Percentiles rank a stretch among this genome's conserved stretches.
Evolutionary conservation across 2,113 vertebrate genomes (phyloP).

Genomic region (Sphyrna mokarran): DNA sequence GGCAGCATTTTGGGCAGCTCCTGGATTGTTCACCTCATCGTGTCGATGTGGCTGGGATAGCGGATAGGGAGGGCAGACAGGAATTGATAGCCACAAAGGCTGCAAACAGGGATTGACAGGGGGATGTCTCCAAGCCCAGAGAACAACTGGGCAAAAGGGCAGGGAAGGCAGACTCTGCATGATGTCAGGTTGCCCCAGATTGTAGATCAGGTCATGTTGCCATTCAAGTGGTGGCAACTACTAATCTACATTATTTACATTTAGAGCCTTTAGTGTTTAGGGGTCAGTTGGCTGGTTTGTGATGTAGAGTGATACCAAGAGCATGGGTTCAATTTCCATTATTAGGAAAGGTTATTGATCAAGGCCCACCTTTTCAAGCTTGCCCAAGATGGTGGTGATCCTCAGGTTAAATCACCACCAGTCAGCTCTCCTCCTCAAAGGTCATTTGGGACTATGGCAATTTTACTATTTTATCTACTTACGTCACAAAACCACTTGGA

Average conservation of each 20-base stretch:
- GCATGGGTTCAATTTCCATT: too few relatives aligned
- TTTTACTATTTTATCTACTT: too few relatives aligned
- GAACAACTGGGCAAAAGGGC: background rate
- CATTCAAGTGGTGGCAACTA: background rate
- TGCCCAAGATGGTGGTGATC: too few relatives aligned
- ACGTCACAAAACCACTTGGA: background rate
- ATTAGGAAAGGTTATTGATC: too few relatives aligned
- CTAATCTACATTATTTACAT: background rate
- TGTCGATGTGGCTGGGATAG: background rate
- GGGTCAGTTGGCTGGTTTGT: too few relatives aligned
- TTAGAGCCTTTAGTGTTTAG: background rate
- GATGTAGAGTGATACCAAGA: too few relatives aligned
- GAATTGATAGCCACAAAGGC: background rate
- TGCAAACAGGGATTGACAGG: too few relatives aligned
- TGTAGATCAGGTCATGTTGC: background rate
- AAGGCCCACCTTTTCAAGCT: too few relatives aligned
- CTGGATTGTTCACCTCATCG: background rate
- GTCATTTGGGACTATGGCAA: too few relatives aligned
- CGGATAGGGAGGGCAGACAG: background rate
- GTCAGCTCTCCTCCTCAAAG: too few relatives aligned
- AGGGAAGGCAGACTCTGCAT: background rate
- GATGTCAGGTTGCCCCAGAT: background rate
- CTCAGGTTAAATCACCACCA: too few relatives aligned
- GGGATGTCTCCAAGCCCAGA: background rate
- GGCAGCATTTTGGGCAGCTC: background rate